Evolutionary conservation across 2,113 vertebrate species (phyloP), one percentile per base, ranked within the genome.

Genomic region (Cephalopholis sonnerati): DNA sequence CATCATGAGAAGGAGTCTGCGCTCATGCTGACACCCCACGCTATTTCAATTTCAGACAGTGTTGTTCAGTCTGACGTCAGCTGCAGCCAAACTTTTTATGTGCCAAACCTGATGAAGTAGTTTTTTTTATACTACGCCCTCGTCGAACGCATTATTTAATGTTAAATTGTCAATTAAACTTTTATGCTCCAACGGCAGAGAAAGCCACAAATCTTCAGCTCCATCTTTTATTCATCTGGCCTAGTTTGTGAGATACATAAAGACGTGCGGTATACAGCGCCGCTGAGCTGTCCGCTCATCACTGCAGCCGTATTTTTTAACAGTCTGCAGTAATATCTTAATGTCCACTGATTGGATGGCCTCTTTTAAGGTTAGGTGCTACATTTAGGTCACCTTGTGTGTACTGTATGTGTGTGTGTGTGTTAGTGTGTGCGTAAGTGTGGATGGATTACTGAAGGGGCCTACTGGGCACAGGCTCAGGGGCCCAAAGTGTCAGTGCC

Each of bases 121-220:
- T 51, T 25, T 46, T 69, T 76, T 64, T 78, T 13, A 77, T n/a
- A 39, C 65, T 11, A 59, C 63, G 70, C 41, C 48, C 48, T 63
- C 15, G 7, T 79, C 72, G 61, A 54, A 58, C 61, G n/a, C 36
- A 79, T 85, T 89, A 87, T 88, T 91, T 87, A 41, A 84, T 83
- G 79, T 88, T 84, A 86, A 90, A 86, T 79, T 75, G 66, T 90
- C 89, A 81, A 84, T 89, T 80, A 80, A 90, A 87, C 74, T 85
- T 92, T 88, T 79, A 90, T 82, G 59, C 61, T 77, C 22, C 36
- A 17, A 48, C 41, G 22, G 48, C 8, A 53, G 54, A 74, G 39
- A 75, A 83, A 79, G 80, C 69, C 83, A 86, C 85, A 87, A 90
- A 92, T 91, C 86, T 80, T 76, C 41, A 41, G 73, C 79, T 77